These are phyloP conservation scores for Ctenosaura bakeri DNA, from an alignment of 2,797 vertebrate genomes.

Conservation along the genomic window DNA sequence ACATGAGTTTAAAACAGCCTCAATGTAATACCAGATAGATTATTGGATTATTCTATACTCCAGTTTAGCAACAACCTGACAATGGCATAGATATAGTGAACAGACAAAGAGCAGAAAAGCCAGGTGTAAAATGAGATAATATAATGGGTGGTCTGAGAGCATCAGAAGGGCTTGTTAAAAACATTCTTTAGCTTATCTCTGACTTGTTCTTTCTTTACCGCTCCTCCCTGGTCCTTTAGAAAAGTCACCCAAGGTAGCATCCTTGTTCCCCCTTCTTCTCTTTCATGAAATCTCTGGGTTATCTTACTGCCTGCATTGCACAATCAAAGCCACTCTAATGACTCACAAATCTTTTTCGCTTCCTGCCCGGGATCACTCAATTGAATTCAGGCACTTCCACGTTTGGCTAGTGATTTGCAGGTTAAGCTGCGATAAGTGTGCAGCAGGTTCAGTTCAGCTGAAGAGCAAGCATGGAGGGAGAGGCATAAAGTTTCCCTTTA, in stretches of 20 bases:
- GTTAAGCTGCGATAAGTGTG: constrained; percentile 54
- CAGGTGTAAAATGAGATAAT: constrained; percentile 11
- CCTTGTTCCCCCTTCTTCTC: not conserved
- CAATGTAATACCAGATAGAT: not conserved
- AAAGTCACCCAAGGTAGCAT: not conserved
- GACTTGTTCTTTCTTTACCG: not conserved
- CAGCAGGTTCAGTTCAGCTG: constrained; percentile 30
- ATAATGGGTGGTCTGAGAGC: not conserved
- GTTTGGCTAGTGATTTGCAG: constrained; percentile 12
- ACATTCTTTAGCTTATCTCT: constrained; percentile 1
- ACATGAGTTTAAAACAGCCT: not conserved
- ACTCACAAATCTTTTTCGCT: constrained; percentile 36
- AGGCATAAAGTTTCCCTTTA: constrained; percentile 56
- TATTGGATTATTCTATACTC: not conserved
- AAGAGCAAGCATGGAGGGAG: constrained; percentile 59
- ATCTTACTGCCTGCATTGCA: constrained; percentile 3
- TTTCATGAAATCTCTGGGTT: not conserved
- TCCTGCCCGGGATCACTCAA: constrained; percentile 1
- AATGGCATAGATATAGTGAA: not conserved
- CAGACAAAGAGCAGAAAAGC: not conserved
- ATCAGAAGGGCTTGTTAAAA: constrained; percentile 24
- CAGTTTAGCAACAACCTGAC: not conserved
- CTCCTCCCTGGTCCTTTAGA: not conserved
- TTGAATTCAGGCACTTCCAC: constrained; percentile 36
- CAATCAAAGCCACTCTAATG: constrained; percentile 33